Conservation (phyloP, 2,888 invertebrate genomes). For the Xanthostigma xanthostigma region DNA sequence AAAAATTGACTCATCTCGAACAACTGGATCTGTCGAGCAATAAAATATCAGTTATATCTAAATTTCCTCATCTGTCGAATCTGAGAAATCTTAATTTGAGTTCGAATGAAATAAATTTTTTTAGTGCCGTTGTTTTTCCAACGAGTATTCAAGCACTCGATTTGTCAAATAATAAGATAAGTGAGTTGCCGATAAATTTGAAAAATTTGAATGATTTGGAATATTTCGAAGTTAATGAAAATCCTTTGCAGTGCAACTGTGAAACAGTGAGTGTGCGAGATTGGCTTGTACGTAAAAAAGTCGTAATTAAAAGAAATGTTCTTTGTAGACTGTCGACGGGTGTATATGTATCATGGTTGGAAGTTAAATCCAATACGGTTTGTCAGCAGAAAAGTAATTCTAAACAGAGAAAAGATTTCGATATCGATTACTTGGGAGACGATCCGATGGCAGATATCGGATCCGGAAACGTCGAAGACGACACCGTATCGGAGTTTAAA, state of each 20-base stretch:
- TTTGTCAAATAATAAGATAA: slow-evolving; percentile 44
- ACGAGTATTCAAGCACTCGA: slow-evolving; percentile 31
- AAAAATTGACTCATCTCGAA: slow-evolving; percentile 41
- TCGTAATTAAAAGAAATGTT: slow-evolving; percentile 37
- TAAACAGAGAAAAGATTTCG: no score
- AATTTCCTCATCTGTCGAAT: slow-evolving; percentile 27
- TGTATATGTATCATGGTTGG: slow-evolving; percentile 38
- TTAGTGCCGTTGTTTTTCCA: no score
- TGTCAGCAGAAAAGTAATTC: slow-evolving; percentile 26
- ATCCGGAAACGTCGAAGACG: background rate
- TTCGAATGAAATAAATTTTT: no score
- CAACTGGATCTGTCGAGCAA: slow-evolving; percentile 49
- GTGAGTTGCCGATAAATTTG: slow-evolving; percentile 42
- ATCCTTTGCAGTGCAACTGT: slow-evolving; percentile 56
- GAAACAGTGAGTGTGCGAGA: slow-evolving; percentile 48
- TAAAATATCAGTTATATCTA: slow-evolving; percentile 39
- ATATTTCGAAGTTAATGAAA: slow-evolving; percentile 48
- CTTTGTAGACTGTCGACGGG: slow-evolving; percentile 38
- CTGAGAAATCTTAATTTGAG: no score
- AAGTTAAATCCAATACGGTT: slow-evolving; percentile 38
- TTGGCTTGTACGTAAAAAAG: slow-evolving; percentile 35
- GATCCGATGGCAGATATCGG: slow-evolving; percentile 20
- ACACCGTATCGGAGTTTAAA: background rate
- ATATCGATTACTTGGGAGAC: slow-evolving; percentile 24
- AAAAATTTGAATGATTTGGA: slow-evolving; percentile 37